These are phyloP conservation scores for Drosophila serrata DNA, from an alignment of 1,140 invertebrate species.

Conservation along the genomic window DNA sequence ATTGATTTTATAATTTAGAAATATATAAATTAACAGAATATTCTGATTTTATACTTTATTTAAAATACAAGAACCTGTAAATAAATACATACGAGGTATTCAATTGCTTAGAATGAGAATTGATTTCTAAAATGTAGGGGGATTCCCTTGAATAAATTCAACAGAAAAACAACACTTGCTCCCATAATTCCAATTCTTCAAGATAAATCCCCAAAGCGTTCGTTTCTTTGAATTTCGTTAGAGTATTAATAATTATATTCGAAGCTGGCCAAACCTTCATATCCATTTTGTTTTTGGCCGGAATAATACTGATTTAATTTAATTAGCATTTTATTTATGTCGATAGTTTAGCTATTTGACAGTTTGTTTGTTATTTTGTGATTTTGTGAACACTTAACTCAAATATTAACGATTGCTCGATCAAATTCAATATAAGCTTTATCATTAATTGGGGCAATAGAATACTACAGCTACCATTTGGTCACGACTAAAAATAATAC, in stretches of 20 bases:
- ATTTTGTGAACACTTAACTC: slow-evolving; percentile 23
- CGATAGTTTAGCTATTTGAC: slow-evolving; percentile 44
- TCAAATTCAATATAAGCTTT: slow-evolving; percentile 28
- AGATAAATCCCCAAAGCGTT: neutral
- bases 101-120: neutral
- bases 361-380: slow-evolving; percentile 30
- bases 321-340: slow-evolving; percentile 67
- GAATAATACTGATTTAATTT: slow-evolving; percentile 45
- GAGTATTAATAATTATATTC: slow-evolving; percentile 31
- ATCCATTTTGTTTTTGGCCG: neutral
- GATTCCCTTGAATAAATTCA: slow-evolving; percentile 5
- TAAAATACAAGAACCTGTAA: too few relatives aligned
- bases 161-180: neutral
- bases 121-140: neutral
- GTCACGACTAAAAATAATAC: slow-evolving; percentile 53
- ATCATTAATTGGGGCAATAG: slow-evolving; percentile 41
- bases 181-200: neutral
- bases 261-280: neutral
- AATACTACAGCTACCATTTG: neutral
- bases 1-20: too few relatives aligned
- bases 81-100: neutral
- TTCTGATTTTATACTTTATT: too few relatives aligned
- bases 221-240: slow-evolving; percentile 3
- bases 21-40: too few relatives aligned
- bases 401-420: slow-evolving; percentile 23